Evolutionary conservation across 2,888 invertebrate species (phyloP).

Genomic region (Xylota sylvarum): DNA sequence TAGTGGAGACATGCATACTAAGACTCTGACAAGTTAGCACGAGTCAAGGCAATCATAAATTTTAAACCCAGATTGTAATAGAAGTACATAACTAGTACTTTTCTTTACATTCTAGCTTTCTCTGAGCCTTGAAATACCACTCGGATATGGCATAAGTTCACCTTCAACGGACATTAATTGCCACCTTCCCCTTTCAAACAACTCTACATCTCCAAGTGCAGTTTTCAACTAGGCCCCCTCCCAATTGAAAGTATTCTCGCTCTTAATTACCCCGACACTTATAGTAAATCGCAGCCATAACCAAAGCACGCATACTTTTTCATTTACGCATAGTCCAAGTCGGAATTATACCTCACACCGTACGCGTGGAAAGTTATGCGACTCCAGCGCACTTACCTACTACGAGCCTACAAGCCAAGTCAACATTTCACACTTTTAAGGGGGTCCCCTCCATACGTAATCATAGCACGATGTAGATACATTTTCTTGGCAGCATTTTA

Average conservation of each 20-base stretch:
- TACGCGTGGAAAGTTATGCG: constrained; percentile 34
- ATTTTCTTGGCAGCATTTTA: constrained; percentile 10
- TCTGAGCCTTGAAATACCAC: not conserved
- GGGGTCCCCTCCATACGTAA: constrained; percentile 8
- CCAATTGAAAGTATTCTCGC: constrained; percentile 4
- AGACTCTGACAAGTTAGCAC: no score
- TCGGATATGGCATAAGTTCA: constrained; percentile 27
- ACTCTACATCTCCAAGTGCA: not conserved
- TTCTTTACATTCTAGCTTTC: constrained; percentile 7
- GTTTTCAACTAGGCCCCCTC: not conserved
- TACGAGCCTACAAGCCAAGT: not conserved
- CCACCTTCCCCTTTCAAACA: constrained; percentile 29
- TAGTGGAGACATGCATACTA: no score
- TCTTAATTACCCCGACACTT: constrained; percentile 17
- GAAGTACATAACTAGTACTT: not conserved
- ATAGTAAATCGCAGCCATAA: constrained; percentile 20
- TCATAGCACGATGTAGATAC: constrained; percentile 16
- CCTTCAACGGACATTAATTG: constrained; percentile 35
- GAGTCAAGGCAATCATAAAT: not conserved
- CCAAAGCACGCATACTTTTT: constrained; percentile 12
- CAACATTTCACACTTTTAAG: constrained; percentile 28
- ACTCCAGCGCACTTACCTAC: not conserved
- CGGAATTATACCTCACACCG: not conserved
- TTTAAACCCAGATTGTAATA: not conserved
- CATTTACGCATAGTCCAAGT: not conserved